A percentile compares a stretch with the other conserved stretches of the same genome.
Conservation (phyloP, 1,140 invertebrate genomes). For the Anadara kagoshimensis region DNA sequence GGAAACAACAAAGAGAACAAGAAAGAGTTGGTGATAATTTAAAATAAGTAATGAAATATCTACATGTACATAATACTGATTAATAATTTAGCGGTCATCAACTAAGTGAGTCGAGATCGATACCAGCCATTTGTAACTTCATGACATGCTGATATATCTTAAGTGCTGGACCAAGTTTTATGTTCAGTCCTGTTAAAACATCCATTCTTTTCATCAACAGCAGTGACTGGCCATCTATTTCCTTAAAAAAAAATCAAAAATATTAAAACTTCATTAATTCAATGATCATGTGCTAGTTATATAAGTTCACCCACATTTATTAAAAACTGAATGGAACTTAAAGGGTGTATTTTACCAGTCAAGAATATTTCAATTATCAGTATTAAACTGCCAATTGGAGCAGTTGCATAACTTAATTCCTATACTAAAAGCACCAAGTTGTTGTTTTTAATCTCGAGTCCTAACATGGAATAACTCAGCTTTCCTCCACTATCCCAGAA, state of each 20-base stretch:
- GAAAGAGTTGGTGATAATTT: too few species aligned
- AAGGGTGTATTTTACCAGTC: not conserved
- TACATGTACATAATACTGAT: too few species aligned
- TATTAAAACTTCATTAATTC: not conserved
- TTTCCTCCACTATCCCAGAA: too few species aligned
- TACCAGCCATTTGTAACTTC: conserved; percentile 70
- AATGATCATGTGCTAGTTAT: not conserved
- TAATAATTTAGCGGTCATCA: too few species aligned
- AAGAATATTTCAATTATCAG: not conserved
- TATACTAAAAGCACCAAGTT: not conserved
- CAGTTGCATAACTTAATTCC: not conserved
- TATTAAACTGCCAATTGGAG: not conserved
- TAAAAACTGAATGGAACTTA: not conserved
- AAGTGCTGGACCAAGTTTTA: conserved; percentile 89
- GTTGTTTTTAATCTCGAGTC: too few species aligned
- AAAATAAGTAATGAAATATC: too few species aligned
- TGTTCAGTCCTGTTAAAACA: conserved; percentile 84
- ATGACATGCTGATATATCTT: conserved; percentile 86
- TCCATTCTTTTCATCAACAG: conserved; percentile 86
- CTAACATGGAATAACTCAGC: too few species aligned
- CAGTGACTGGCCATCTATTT: conserved; percentile 90
- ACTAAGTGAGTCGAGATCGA: conserved; percentile 5
- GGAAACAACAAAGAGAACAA: too few species aligned
- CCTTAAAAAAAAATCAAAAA: conserved; percentile 77
- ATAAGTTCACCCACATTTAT: not conserved